Conservation (phyloP, 2,888 invertebrate species). For the Ditula angustiorana region DNA sequence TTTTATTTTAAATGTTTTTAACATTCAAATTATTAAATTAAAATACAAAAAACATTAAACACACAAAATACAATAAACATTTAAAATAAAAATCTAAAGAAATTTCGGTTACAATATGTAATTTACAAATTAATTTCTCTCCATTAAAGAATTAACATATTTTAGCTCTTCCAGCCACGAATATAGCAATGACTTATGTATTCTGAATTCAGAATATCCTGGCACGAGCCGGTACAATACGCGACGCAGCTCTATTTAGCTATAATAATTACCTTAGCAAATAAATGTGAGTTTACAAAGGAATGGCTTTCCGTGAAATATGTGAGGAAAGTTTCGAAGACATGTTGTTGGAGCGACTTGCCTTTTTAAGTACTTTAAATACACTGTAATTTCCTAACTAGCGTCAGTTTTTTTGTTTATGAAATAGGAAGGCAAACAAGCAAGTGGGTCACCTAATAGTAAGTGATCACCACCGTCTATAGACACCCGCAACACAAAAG, state of each 20-base stretch:
- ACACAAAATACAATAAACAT: too few species aligned
- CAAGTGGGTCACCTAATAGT: too few species aligned
- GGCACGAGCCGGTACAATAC: constrained; percentile 27
- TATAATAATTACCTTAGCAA: constrained; percentile 35
- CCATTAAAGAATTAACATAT: constrained; percentile 1
- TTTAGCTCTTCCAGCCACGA: constrained; percentile 27
- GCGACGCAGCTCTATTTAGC: constrained; percentile 21
- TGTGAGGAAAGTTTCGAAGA: constrained; percentile 3
- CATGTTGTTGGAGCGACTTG: neutral
- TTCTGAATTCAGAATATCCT: constrained; percentile 25
- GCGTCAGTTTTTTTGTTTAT: too few species aligned
- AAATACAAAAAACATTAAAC: too few species aligned
- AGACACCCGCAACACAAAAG: too few species aligned
- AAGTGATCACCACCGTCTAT: too few species aligned
- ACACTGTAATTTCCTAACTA: neutral
- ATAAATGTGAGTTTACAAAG: constrained; percentile 27
- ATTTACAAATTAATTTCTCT: too few species aligned
- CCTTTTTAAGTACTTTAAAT: neutral
- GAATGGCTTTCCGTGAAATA: constrained; percentile 22
- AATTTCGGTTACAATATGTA: too few species aligned
- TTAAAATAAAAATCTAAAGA: too few species aligned
- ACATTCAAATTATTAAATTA: too few species aligned
- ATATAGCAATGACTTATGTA: constrained; percentile 19
- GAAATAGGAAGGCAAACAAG: too few species aligned
- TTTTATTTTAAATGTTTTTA: too few species aligned